Base-by-base conservation (phyloP, 2,797 vertebrate species). In the Onychomys torridus region DNA sequence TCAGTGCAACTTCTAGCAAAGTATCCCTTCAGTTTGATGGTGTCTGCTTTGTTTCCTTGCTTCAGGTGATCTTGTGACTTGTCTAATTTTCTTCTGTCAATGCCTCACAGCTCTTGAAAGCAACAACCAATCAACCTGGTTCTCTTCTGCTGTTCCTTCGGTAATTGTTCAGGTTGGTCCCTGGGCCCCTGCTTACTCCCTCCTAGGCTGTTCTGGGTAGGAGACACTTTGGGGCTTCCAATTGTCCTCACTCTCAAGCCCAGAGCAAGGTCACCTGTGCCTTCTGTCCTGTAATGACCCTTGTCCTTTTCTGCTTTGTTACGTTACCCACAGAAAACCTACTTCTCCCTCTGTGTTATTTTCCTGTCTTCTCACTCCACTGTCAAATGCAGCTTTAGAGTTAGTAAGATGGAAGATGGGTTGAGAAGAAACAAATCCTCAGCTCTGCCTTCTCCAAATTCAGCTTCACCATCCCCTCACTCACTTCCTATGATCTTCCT, bases 31-130 rank as follows among this genome's bases (percentile, higher is more conserved):
- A 14, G 1, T 85, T 10, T 59, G 82, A 49, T 40, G 21, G 21
- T 59, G 16, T 57, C 12, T 16, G 34, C 5, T 23, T 94, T 76
- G 67, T 34, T 96, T 86, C 63, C 25, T 92, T 86, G n/a, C 43
- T 81, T 87, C 8, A 65, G 34, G 43, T 73, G 84, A 84, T 78
- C 83, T 75, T 59, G 27, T 55, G 57, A 57, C 77, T 96, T 91
- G 32, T 95, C 55, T 92, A 90, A 90, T 67, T 84, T 84, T 95
- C 59, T 92, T 75, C 63, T 93, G 43, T 90, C 79, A 76, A 7
- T 82, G 40, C 59, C n/a, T 93, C 61, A 29, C 49, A 73, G 6
- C 21, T 84, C 37, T 34, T 81, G 40, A 77, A 85, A 67, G 88
- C 12, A 55, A 4, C 34, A 65, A 16, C 63, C 43, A 63, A 82